Conservation (phyloP, 2,797 vertebrate species). For the Dicrostonyx torquatus region DNA sequence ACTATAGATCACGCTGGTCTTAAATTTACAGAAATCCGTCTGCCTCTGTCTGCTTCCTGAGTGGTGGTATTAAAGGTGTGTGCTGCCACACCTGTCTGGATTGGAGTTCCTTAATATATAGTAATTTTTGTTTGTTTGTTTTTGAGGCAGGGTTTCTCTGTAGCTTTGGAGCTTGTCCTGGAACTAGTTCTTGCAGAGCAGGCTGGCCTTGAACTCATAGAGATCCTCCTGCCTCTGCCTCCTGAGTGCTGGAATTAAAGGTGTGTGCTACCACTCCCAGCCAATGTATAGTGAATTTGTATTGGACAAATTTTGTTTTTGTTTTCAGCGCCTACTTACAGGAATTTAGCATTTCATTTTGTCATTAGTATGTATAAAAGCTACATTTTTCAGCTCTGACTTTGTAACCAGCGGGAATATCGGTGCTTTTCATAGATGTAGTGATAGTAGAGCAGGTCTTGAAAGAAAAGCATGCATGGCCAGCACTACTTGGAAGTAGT, state of each 20-base stretch:
- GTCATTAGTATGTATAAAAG: neutral
- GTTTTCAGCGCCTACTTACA: neutral
- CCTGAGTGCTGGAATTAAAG: neutral
- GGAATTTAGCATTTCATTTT: constrained; percentile 29
- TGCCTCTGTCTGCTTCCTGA: too few relatives aligned
- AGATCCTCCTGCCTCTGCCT: neutral
- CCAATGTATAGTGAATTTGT: neutral
- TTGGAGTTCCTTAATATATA: too few relatives aligned
- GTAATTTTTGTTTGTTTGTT: too few relatives aligned
- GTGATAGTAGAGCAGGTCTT: neutral
- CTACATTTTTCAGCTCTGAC: neutral
- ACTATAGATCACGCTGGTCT: too few relatives aligned
- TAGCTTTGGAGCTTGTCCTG: neutral
- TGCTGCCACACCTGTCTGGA: too few relatives aligned
- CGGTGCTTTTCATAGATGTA: constrained; percentile 10
- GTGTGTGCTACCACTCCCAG: neutral
- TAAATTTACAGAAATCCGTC: too few relatives aligned
- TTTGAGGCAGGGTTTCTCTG: too few relatives aligned
- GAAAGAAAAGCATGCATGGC: neutral
- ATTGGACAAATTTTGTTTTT: constrained; percentile 45
- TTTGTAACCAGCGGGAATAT: constrained; percentile 20
- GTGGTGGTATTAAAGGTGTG: too few relatives aligned
- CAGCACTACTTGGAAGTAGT: constrained; percentile 3
- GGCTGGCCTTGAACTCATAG: neutral
- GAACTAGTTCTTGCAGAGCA: neutral